Evolutionary conservation across 2,888 invertebrate species (phyloP).

Genomic region (Drosophila borborema): DNA sequence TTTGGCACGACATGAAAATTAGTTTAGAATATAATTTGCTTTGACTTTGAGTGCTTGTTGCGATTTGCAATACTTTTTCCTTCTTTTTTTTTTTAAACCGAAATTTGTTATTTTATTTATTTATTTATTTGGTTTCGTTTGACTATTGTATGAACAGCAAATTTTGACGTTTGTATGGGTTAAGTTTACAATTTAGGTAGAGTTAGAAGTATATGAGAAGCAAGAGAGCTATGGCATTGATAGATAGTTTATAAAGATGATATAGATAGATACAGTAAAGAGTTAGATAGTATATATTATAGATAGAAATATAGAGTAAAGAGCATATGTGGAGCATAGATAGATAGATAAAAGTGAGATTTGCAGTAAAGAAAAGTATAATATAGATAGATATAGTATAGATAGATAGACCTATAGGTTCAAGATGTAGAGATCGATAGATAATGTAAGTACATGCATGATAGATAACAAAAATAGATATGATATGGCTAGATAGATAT

Average conservation of each 20-base stretch:
- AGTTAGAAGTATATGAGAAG: not conserved
- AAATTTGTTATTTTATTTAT: constrained; percentile 19
- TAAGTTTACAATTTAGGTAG: not conserved
- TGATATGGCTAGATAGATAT: not conserved
- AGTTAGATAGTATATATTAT: not conserved
- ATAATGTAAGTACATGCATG: not conserved
- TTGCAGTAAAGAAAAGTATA: too few species aligned
- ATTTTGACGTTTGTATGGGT: constrained; percentile 40
- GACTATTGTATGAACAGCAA: constrained; percentile 46
- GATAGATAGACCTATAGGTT: not conserved
- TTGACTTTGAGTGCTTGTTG: constrained; percentile 80
- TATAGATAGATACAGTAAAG: not conserved
- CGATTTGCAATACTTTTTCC: constrained; percentile 61
- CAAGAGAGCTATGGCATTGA: too few species aligned
- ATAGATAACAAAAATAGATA: too few species aligned
- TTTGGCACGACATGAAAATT: constrained; percentile 79
- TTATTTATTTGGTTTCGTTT: constrained; percentile 33
- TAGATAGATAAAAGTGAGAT: not conserved
- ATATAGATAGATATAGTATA: not conserved
- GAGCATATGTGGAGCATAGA: not conserved
- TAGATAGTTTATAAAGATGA: too few species aligned
- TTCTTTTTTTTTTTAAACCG: not conserved
- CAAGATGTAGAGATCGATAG: too few species aligned
- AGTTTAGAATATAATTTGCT: constrained; percentile 80
- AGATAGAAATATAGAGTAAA: not conserved